These are phyloP conservation scores for Harpagoxenus sublaevis DNA, from an alignment of 2,888 invertebrate genomes.

Conservation along the genomic window DNA sequence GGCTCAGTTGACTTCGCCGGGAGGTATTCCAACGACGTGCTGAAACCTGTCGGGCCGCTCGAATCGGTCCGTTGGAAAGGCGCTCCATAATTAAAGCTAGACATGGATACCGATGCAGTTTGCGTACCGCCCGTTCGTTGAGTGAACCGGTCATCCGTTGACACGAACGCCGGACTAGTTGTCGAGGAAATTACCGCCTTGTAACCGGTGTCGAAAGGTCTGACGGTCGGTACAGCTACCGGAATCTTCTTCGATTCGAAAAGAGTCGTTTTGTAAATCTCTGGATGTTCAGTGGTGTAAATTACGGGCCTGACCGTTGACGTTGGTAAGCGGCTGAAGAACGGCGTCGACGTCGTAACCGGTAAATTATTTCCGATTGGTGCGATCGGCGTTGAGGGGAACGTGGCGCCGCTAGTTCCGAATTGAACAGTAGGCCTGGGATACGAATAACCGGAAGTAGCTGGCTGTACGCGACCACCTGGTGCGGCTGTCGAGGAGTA, in stretches of 20 bases:
- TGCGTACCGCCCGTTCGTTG: slow-evolving; percentile 62
- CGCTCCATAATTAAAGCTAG: slow-evolving; percentile 69
- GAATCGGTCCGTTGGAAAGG: slow-evolving; percentile 70
- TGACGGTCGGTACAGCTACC: slow-evolving; percentile 72
- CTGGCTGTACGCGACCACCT: not conserved
- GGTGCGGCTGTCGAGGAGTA: slow-evolving; percentile 19
- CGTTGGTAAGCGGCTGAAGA: slow-evolving; percentile 67
- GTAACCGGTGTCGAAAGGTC: slow-evolving; percentile 78
- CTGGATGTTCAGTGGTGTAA: slow-evolving; percentile 77
- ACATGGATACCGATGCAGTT: slow-evolving; percentile 58
- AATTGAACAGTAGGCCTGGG: slow-evolving; percentile 64
- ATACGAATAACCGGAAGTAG: slow-evolving; percentile 74
- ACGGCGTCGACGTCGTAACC: slow-evolving; percentile 76
- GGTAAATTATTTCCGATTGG: slow-evolving; percentile 6
- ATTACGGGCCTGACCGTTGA: slow-evolving; percentile 69
- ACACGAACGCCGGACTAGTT: slow-evolving; percentile 66
- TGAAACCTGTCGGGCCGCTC: slow-evolving; percentile 31
- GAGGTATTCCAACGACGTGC: slow-evolving; percentile 63
- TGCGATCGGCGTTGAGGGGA: slow-evolving; percentile 37
- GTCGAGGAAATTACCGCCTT: slow-evolving; percentile 76
- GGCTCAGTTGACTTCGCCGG: slow-evolving; percentile 57
- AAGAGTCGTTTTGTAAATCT: slow-evolving; percentile 77
- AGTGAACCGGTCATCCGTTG: slow-evolving; percentile 55
- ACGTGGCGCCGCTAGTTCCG: slow-evolving; percentile 37
- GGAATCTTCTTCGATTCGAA: slow-evolving; percentile 77